Evolutionary conservation across 2,797 vertebrate species (phyloP).

Genomic region (Muraenolepis orangiensis): DNA sequence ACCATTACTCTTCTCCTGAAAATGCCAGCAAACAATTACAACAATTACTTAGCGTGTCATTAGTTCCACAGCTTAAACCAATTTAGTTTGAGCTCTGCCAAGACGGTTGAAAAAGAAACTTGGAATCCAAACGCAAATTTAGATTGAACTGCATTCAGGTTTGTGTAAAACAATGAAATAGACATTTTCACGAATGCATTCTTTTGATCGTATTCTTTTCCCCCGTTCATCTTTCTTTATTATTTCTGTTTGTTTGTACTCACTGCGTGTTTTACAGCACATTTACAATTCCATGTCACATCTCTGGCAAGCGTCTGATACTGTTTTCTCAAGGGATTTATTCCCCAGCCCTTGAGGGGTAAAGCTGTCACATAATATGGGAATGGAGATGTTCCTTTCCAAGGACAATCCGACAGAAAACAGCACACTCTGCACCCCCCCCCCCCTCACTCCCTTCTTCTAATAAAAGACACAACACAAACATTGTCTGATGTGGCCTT

Average conservation of each 20-base stretch:
- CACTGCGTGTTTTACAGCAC: not conserved
- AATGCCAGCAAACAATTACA: no score
- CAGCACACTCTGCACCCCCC: not conserved
- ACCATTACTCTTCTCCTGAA: no score
- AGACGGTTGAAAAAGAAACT: not conserved
- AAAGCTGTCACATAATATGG: conserved; percentile 27
- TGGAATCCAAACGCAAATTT: not conserved
- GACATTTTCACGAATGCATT: not conserved
- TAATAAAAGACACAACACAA: not conserved
- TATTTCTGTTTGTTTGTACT: not conserved
- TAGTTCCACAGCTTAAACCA: not conserved
- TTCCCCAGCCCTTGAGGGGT: conserved; percentile 40
- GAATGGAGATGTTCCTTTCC: conserved; percentile 24
- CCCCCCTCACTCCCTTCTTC: not conserved
- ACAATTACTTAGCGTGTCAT: not conserved
- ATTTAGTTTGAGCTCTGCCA: not conserved
- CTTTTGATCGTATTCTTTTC: not conserved
- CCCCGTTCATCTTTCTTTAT: not conserved
- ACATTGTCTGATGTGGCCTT: not conserved
- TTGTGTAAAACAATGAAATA: not conserved
- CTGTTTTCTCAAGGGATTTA: conserved; percentile 28
- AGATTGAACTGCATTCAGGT: not conserved
- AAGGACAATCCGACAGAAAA: conserved; percentile 12
- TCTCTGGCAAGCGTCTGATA: conserved; percentile 5
- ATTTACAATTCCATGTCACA: not conserved